Conservation (phyloP, 2,888 invertebrate species). For the Antheraea yamamai region DNA sequence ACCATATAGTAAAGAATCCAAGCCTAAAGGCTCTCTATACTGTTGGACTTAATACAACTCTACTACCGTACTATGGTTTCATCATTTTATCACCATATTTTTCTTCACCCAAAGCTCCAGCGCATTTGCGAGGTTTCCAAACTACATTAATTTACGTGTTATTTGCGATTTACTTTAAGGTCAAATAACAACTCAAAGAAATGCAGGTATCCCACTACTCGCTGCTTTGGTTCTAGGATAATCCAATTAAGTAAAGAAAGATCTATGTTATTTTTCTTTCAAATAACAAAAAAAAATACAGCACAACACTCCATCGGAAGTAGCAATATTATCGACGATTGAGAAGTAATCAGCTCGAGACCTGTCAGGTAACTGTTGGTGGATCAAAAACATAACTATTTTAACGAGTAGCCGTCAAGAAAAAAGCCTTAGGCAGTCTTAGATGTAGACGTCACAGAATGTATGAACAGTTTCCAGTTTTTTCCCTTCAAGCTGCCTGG, state of each 20-base stretch:
- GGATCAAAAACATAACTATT: constrained; percentile 16
- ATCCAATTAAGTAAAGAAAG: neutral
- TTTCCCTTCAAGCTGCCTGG: constrained; percentile 6
- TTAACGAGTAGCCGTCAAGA: constrained; percentile 17
- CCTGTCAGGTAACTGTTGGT: neutral
- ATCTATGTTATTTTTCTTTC: neutral
- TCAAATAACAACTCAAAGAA: neutral
- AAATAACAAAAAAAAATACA: neutral
- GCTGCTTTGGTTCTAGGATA: neutral
- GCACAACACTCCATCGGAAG: neutral
- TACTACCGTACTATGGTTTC: too few relatives aligned
- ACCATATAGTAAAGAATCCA: too few relatives aligned
- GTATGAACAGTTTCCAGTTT: constrained; percentile 17
- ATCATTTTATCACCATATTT: too few relatives aligned
- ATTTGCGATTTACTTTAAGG: neutral
- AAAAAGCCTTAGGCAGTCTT: constrained; percentile 13
- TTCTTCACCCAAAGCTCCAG: too few relatives aligned
- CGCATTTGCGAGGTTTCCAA: too few relatives aligned
- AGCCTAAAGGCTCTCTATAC: too few relatives aligned
- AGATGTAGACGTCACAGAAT: constrained; percentile 21
- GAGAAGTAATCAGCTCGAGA: constrained; percentile 14
- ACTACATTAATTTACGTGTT: neutral
- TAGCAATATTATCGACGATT: neutral
- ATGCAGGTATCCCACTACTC: neutral
- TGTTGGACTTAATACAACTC: too few relatives aligned